phyloP scores from a whole-genome alignment of 2,113 vertebrate species.

The Actinemys pallida region DNA sequence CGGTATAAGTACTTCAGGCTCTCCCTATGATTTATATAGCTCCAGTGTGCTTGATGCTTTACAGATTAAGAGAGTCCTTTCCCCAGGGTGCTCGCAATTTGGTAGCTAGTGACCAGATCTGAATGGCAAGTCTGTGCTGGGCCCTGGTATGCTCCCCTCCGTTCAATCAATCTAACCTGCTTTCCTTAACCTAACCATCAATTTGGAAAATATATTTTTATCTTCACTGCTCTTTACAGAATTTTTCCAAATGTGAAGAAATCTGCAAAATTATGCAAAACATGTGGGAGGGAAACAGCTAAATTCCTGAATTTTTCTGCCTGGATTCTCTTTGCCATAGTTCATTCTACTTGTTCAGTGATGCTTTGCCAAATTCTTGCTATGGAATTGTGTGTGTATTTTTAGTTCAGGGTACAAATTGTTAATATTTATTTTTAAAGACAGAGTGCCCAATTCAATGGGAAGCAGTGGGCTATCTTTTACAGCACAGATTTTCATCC shows the following conservation, averaged over 20 bases:
- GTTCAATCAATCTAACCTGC: background rate
- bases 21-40: too few relatives aligned
- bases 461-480: background rate
- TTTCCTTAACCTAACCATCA: background rate
- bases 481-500: background rate
- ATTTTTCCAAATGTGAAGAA: background rate
- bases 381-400: rapidly evolving
- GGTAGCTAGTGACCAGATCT: too few relatives aligned
- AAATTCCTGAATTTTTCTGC: background rate
- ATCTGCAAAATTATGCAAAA: background rate
- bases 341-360: background rate
- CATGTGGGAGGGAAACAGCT: background rate
- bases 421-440: background rate
- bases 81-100: too few relatives aligned
- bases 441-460: background rate
- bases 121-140: too few relatives aligned
- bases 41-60: too few relatives aligned
- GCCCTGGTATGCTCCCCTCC: background rate
- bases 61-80: too few relatives aligned
- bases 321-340: background rate
- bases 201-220: background rate
- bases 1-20: background rate
- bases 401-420: background rate
- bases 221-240: background rate
- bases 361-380: background rate